Percentiles rank a stretch among this genome's conserved stretches.
These are phyloP conservation scores for Periparus ater DNA, from an alignment of 2,797 vertebrate genomes.

Conservation along the genomic window DNA sequence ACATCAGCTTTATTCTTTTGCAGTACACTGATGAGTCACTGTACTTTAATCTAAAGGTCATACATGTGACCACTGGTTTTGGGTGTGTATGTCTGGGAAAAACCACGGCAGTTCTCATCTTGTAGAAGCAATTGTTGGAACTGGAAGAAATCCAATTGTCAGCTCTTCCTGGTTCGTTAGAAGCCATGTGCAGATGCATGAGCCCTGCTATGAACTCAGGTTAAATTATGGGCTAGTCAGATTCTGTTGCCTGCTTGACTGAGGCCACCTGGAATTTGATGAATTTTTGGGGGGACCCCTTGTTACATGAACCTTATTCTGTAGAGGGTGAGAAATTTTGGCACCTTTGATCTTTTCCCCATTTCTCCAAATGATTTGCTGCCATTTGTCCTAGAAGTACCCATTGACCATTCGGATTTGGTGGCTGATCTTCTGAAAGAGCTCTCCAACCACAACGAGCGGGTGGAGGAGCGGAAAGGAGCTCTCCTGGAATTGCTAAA, in stretches of 20 bases:
- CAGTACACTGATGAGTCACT: constrained; percentile 19
- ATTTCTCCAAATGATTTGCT: constrained; percentile 25
- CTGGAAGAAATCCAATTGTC: neutral
- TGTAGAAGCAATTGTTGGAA: constrained; percentile 7
- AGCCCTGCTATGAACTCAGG: neutral
- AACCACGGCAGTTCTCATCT: neutral
- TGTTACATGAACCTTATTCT: neutral
- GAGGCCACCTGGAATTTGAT: neutral
- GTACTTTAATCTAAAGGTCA: constrained; percentile 24
- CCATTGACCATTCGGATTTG: constrained; percentile 91
- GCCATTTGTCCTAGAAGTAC: constrained; percentile 73
- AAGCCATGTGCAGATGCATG: neutral
- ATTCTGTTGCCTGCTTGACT: neutral
- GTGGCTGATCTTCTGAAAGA: constrained; percentile 97
- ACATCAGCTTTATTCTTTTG: neutral
- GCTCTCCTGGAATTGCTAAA: constrained; percentile 94
- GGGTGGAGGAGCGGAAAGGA: constrained; percentile 92
- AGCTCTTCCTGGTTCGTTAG: constrained; percentile 4
- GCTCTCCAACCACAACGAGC: constrained; percentile 96
- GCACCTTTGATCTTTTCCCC: neutral
- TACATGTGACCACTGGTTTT: neutral
- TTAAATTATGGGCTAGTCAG: neutral
- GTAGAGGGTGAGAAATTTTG: neutral
- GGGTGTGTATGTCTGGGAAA: constrained; percentile 25
- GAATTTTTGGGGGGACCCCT: accelerated